Conservation (phyloP, 1,140 invertebrate genomes). For the Drosophila nigromelanica region DNA sequence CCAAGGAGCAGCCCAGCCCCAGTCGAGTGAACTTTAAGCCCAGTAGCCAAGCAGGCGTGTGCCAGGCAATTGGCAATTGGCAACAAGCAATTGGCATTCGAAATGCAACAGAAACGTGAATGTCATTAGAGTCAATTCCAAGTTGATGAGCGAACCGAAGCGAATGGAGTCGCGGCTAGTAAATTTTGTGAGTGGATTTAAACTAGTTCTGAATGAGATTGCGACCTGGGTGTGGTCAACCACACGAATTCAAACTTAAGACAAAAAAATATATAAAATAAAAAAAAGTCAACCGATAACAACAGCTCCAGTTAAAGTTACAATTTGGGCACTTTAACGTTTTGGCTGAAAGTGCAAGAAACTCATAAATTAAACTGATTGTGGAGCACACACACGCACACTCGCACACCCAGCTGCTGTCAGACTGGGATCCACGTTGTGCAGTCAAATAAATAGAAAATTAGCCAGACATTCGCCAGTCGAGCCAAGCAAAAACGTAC, state of each 20-base stretch:
- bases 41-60: slow-evolving; percentile 44
- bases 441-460: slow-evolving; percentile 81
- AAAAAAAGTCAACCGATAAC: background rate
- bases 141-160: slow-evolving; percentile 56
- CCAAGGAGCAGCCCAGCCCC: slow-evolving; percentile 25
- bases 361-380: slow-evolving; percentile 72
- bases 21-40: slow-evolving; percentile 56
- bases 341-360: slow-evolving; percentile 66
- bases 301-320: slow-evolving; percentile 23
- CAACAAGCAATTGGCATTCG: slow-evolving; percentile 44
- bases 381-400: slow-evolving; percentile 26
- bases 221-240: slow-evolving; percentile 54
- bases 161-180: background rate
- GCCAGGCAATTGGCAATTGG: slow-evolving; percentile 36
- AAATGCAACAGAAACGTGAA: slow-evolving; percentile 62
- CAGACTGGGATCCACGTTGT: slow-evolving; percentile 41
- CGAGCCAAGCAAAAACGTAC: slow-evolving; percentile 61
- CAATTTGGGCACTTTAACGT: slow-evolving; percentile 12
- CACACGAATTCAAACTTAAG: slow-evolving; percentile 74
- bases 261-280: slow-evolving; percentile 4
- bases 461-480: slow-evolving; percentile 75
- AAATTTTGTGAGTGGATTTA: slow-evolving; percentile 35
- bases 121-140: slow-evolving; percentile 64
- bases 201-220: slow-evolving; percentile 58
- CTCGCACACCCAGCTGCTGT: slow-evolving; percentile 4